These are phyloP conservation scores for Phymorhynchus buccinoides DNA, from an alignment of 1,140 invertebrate genomes.

Conservation along the genomic window DNA sequence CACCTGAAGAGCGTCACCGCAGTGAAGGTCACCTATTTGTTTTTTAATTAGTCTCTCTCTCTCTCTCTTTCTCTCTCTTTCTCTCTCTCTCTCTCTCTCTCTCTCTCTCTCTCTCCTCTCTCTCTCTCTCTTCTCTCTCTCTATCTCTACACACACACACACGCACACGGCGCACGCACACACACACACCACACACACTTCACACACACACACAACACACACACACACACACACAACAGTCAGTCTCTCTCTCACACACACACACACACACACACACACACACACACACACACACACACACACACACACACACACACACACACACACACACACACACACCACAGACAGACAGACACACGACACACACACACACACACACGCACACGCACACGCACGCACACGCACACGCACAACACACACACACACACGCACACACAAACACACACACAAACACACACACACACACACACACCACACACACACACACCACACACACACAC, in stretches of 20 bases:
- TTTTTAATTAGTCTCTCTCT: slow-evolving; percentile 6
- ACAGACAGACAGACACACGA: too few relatives aligned
- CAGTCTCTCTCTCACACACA: too few relatives aligned
- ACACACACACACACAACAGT: too few relatives aligned
- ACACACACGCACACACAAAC: too few relatives aligned
- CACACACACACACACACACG: slow-evolving; percentile 17
- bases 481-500: too few relatives aligned
- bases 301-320: neutral
- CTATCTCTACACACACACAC: too few relatives aligned
- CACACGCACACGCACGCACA: slow-evolving; percentile 13
- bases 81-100: slow-evolving; percentile 35
- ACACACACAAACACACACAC: too few relatives aligned
- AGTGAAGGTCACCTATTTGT: neutral
- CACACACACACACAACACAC: too few relatives aligned
- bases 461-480: too few relatives aligned
- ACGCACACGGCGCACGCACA: too few relatives aligned
- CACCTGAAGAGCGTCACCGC: neutral
- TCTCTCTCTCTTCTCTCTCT: neutral
- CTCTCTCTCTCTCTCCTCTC: slow-evolving; percentile 33
- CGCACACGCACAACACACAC: too few relatives aligned
- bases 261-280: neutral
- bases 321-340: neutral
- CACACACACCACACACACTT: too few relatives aligned
- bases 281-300: neutral
- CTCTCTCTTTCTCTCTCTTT: neutral